Evolutionary conservation across 2,888 invertebrate genomes (phyloP).

Genomic region (Drosophila hamatofila): DNA sequence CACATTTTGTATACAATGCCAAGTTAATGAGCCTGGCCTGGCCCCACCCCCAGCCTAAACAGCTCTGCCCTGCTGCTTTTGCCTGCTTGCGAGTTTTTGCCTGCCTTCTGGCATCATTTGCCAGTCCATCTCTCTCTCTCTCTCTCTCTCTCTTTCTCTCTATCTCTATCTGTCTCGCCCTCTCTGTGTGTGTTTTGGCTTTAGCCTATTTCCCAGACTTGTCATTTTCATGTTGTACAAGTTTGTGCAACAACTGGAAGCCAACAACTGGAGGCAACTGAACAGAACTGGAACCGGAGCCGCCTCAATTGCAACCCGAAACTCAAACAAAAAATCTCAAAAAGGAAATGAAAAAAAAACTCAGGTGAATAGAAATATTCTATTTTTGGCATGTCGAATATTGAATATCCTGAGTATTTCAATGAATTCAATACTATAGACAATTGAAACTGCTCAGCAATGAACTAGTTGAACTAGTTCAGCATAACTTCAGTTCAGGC

Average conservation of each 20-base stretch:
- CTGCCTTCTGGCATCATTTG: slow-evolving; percentile 46
- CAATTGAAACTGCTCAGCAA: neutral
- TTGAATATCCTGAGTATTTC: slow-evolving; percentile 1
- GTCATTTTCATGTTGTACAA: slow-evolving; percentile 74
- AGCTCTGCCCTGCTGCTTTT: neutral
- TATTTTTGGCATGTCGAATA: slow-evolving; percentile 4
- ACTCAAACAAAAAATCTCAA: slow-evolving; percentile 59
- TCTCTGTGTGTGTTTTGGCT: slow-evolving; percentile 30
- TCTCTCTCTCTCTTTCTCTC: slow-evolving; percentile 16
- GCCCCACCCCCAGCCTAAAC: neutral
- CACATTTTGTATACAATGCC: slow-evolving; percentile 57
- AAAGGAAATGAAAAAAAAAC: neutral
- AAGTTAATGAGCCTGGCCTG: slow-evolving; percentile 68
- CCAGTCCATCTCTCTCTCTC: slow-evolving; percentile 9
- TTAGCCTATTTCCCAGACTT: slow-evolving; percentile 56
- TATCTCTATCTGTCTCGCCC: slow-evolving; percentile 6
- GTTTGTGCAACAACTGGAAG: slow-evolving; percentile 68
- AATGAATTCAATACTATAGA: neutral
- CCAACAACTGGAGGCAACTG: slow-evolving; percentile 52
- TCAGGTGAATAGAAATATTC: neutral
- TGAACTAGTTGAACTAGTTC: neutral
- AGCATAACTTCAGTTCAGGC: no score
- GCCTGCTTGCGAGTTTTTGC: slow-evolving; percentile 24
- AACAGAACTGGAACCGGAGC: no score
- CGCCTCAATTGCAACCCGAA: slow-evolving; percentile 23